Evolutionary conservation across 2,797 vertebrate genomes (phyloP), one percentile per base, ranked within the genome.

Genomic region (Sebastes oblongus): DNA sequence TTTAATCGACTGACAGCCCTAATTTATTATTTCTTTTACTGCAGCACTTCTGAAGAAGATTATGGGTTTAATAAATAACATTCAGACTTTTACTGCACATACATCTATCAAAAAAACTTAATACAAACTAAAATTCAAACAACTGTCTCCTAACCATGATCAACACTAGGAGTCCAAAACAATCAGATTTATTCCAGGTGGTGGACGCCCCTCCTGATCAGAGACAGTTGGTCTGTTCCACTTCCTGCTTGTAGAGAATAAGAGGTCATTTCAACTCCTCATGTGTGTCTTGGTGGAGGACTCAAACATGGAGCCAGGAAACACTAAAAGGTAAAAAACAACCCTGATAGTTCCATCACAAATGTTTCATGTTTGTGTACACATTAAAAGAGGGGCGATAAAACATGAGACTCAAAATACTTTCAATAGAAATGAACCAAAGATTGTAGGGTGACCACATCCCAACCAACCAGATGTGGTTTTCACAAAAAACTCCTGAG

Each of bases 201-300:
- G 3, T 25, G 4, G 25, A 66, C 5, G 4, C 4, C 52, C 72
- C 25, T 13, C 13, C 20, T 5, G 4, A 24, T 24, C 12, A 7
- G 0, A 69, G n/a, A 58, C 22, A 65, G 34, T 58, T 76, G 67
- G 62, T 77, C n/a, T 46, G 32, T 72, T 72, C 55, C 74, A 77
- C 34, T 46, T 61, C 68, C 67, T 72, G 62, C 12, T 55, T 61
- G 56, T n/a, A 14, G 67, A 66, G 20, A 14, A 12, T 8, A 12
- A 5, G 30, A 54, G 11, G 20, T 25, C 67, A 60, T 76, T 25
- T 66, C 54, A 13, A 22, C 5, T 25, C 12, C 6, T 3, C 5
- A 2, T 20, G 7, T 9, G 30, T 10, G 12, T 39, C 36, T 30
- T 2, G n/a, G 16, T 60, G 9, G 29, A 60, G 4, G 22, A 61